Conservation (phyloP, 2,113 vertebrate species). For the Grammomys surdaster region DNA sequence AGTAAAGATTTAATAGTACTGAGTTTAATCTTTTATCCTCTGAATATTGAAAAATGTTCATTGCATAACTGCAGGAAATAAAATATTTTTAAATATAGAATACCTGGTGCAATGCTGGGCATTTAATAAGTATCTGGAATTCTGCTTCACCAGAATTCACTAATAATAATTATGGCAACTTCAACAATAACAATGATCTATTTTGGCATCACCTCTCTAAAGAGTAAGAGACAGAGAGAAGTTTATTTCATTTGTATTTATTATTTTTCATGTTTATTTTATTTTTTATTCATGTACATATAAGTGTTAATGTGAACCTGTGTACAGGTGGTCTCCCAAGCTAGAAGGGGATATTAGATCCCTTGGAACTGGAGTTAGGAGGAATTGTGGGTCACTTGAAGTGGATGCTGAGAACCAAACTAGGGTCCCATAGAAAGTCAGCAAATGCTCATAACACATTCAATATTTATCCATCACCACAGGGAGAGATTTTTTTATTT, state of each 20-base stretch:
- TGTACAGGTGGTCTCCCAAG: background rate
- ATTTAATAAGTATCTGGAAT: background rate
- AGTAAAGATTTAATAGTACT: background rate
- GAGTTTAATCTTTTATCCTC: background rate
- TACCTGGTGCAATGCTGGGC: background rate
- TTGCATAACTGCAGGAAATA: constrained; percentile 1
- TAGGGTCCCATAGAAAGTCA: background rate
- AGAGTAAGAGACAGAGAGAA: too few species aligned
- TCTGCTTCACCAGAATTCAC: background rate
- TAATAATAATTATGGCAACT: background rate
- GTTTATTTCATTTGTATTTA: background rate
- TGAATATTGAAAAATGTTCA: background rate
- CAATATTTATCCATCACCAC: background rate
- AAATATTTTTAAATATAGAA: constrained; percentile 1
- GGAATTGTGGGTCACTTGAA: background rate
- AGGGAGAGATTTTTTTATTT: background rate
- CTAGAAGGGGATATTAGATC: too few species aligned
- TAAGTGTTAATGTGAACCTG: background rate
- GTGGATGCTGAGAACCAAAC: background rate
- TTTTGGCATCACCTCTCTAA: background rate
- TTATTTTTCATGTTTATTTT: background rate
- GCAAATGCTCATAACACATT: background rate
- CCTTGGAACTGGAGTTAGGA: background rate
- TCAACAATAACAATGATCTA: background rate
- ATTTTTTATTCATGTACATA: background rate